Conservation (phyloP, 92 coral and sea anemone species). For the Zoanthus sociatus region DNA sequence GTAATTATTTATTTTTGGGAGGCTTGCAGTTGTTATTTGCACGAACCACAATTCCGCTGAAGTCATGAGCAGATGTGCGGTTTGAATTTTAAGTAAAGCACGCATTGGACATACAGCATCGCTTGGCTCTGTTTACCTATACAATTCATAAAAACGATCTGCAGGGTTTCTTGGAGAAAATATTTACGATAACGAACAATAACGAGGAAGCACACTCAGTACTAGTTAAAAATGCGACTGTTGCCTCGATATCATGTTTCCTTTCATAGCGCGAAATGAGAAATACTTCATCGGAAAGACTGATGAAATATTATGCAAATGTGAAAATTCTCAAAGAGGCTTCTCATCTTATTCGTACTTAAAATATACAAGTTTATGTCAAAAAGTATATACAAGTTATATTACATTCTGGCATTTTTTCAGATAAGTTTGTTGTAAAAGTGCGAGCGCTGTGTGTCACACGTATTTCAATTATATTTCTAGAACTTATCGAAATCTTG, state of each 20-base stretch:
- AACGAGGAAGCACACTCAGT: neutral
- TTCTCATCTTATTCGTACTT: conserved; percentile 1
- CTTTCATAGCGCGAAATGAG: conserved; percentile 18
- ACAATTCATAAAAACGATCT: conserved; percentile 30
- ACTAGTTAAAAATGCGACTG: conserved; percentile 5
- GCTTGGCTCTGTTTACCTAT: neutral
- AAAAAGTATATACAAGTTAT: too few relatives aligned
- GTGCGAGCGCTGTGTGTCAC: neutral
- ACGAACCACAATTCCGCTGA: conserved; percentile 22
- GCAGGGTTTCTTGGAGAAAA: conserved; percentile 25
- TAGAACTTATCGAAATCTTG: conserved; percentile 64
- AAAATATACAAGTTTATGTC: neutral
- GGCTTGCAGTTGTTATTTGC: neutral
- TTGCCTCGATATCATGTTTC: conserved; percentile 40
- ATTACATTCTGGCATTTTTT: neutral
- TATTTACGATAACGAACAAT: conserved; percentile 12
- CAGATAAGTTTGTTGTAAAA: neutral
- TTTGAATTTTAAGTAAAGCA: neutral
- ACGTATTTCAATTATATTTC: conserved; percentile 19
- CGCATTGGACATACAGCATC: neutral
- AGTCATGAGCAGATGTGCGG: conserved; percentile 29
- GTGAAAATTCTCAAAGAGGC: neutral
- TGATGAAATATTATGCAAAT: conserved; percentile 37
- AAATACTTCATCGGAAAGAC: neutral
- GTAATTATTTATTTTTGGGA: conserved; percentile 38